These are phyloP conservation scores for Drosophila sp. DNA, from an alignment of 1,140 invertebrate species.

Conservation along the genomic window DNA sequence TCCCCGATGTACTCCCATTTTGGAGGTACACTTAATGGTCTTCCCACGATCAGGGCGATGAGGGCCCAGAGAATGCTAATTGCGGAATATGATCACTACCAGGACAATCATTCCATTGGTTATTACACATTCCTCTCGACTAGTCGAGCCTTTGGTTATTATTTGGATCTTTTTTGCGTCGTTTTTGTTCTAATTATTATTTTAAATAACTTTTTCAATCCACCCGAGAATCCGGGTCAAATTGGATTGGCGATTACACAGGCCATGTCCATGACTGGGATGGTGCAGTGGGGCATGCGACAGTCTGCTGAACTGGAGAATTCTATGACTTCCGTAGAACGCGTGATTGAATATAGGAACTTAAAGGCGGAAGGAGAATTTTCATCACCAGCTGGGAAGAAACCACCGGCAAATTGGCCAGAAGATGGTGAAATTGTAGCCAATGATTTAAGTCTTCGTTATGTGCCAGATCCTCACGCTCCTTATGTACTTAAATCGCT, in stretches of 20 bases:
- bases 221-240: slow-evolving; percentile 86
- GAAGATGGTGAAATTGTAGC: slow-evolving; percentile 89
- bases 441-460: slow-evolving; percentile 86
- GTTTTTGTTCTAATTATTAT: slow-evolving; percentile 89
- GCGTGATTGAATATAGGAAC: slow-evolving; percentile 91
- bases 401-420: slow-evolving; percentile 90
- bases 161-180: slow-evolving; percentile 89
- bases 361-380: slow-evolving; percentile 87
- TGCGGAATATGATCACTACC: slow-evolving; percentile 87
- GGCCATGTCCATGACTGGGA: slow-evolving; percentile 90
- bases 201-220: slow-evolving; percentile 86
- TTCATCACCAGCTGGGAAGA: slow-evolving; percentile 86
- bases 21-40: slow-evolving; percentile 89
- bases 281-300: slow-evolving; percentile 86
- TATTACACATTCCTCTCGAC: slow-evolving; percentile 92
- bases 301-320: slow-evolving; percentile 90
- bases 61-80: slow-evolving; percentile 87
- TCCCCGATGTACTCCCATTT: slow-evolving; percentile 93
- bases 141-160: slow-evolving; percentile 92
- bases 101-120: slow-evolving; percentile 89
- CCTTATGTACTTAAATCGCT: slow-evolving; percentile 87
- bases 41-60: slow-evolving; percentile 91
- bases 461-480: slow-evolving; percentile 86
- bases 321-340: slow-evolving; percentile 91
- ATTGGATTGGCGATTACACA: slow-evolving; percentile 95